Conservation (phyloP, 2,113 vertebrate genomes). For the Lagenorhynchus albirostris region DNA sequence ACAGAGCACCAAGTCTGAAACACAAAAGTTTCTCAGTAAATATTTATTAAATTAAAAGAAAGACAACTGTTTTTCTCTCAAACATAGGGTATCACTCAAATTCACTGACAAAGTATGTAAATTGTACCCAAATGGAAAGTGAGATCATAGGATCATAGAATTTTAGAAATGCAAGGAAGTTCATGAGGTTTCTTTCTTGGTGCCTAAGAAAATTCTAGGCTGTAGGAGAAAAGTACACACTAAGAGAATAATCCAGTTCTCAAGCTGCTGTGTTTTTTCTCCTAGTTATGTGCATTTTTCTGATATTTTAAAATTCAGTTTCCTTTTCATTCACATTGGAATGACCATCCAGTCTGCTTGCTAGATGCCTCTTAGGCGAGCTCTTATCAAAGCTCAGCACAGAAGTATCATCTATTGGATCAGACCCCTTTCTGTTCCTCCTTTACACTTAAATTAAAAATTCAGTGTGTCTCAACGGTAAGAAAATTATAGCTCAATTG, state of each 20-base stretch:
- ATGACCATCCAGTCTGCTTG: not conserved
- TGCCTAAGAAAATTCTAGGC: not conserved
- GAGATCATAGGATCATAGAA: not conserved
- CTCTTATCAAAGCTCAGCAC: not conserved
- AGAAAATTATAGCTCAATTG: not conserved
- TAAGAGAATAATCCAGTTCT: not conserved
- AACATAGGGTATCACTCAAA: not conserved
- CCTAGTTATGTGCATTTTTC: not conserved
- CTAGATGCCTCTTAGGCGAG: not conserved
- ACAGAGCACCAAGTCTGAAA: not conserved
- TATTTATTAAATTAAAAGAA: not conserved
- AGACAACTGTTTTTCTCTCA: not conserved
- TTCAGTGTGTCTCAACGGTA: not conserved
- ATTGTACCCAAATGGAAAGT: slow-evolving; percentile 1
- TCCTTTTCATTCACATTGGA: not conserved
- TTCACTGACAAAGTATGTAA: not conserved
- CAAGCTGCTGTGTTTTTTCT: not conserved
- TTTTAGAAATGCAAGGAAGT: not conserved
- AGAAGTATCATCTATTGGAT: not conserved
- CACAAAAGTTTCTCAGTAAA: not conserved
- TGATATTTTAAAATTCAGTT: slow-evolving; percentile 27
- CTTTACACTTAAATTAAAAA: not conserved
- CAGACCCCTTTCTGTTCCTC: not conserved
- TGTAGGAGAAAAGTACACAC: not conserved
- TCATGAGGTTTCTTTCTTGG: not conserved